Conservation (phyloP, 1,140 invertebrate genomes). For the Lucilia sericata region DNA sequence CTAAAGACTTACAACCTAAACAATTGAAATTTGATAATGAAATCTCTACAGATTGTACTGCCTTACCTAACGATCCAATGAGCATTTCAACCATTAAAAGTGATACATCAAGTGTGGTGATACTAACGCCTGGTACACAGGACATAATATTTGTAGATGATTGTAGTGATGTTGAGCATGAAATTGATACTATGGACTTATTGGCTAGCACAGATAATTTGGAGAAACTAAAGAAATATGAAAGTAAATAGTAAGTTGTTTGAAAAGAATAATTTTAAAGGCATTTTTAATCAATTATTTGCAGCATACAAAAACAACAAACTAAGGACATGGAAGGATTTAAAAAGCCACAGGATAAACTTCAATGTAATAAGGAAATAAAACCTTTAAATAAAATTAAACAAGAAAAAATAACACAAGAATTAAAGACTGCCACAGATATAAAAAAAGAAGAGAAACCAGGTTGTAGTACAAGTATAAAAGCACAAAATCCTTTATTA, state of each 20-base stretch:
- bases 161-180: neutral
- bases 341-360: neutral
- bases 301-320: constrained; percentile 18
- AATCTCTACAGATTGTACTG: neutral
- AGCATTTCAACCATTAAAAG: neutral
- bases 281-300: neutral
- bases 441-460: neutral
- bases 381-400: neutral
- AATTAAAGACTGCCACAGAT: neutral
- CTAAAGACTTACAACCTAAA: neutral
- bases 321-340: neutral
- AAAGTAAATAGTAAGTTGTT: constrained; percentile 15
- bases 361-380: neutral
- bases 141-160: constrained; percentile 63
- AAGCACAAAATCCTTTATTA: constrained; percentile 29
- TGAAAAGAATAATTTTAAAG: neutral
- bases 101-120: constrained; percentile 53
- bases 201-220: constrained; percentile 24
- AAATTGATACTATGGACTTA: constrained; percentile 32
- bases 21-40: constrained; percentile 21
- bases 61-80: neutral
- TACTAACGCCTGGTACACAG: constrained; percentile 58
- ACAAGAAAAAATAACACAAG: constrained; percentile 24
- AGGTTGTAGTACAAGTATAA: neutral
- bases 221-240: constrained; percentile 32